phyloP scores from a whole-genome alignment of 1,140 invertebrate species.

The Pogonognathellus flavescens region DNA sequence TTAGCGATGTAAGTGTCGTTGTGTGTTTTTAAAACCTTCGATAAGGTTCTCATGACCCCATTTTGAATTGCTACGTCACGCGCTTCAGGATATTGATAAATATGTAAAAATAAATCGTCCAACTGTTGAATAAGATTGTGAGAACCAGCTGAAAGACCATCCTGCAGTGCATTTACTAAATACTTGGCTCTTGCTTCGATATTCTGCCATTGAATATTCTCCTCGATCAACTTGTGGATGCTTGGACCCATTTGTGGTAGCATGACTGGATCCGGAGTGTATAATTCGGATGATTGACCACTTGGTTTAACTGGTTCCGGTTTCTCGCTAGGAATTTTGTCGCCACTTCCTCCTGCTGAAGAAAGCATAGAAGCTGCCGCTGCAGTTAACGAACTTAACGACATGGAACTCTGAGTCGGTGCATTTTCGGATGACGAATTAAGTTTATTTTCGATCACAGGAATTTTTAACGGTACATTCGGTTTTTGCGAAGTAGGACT shows the following conservation, averaged over 20 bases:
- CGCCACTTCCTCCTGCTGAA: background rate
- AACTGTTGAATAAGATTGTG: constrained; percentile 59
- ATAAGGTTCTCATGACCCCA: constrained; percentile 57
- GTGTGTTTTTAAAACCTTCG: constrained; percentile 54
- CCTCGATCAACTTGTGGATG: constrained; percentile 21
- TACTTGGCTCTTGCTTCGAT: constrained; percentile 62
- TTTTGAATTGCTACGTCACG: constrained; percentile 52
- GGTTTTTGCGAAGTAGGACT: no score
- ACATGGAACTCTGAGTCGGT: background rate
- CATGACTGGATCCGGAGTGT: background rate
- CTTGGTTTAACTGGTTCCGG: background rate
- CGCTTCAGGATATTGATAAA: constrained; percentile 52
- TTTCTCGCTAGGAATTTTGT: background rate
- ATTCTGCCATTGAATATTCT: constrained; percentile 56
- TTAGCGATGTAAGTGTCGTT: constrained; percentile 66
- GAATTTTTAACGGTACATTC: background rate
- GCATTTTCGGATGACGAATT: background rate
- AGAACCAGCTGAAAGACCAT: background rate
- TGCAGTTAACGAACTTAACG: background rate
- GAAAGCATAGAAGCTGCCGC: background rate
- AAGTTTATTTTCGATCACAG: constrained; percentile 4
- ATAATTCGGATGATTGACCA: background rate
- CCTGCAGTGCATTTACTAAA: constrained; percentile 50
- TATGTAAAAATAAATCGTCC: constrained; percentile 61
- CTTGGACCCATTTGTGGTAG: constrained; percentile 7